Conservation (phyloP, 2,797 vertebrate genomes). For the Gymnopithys bicolor region DNA sequence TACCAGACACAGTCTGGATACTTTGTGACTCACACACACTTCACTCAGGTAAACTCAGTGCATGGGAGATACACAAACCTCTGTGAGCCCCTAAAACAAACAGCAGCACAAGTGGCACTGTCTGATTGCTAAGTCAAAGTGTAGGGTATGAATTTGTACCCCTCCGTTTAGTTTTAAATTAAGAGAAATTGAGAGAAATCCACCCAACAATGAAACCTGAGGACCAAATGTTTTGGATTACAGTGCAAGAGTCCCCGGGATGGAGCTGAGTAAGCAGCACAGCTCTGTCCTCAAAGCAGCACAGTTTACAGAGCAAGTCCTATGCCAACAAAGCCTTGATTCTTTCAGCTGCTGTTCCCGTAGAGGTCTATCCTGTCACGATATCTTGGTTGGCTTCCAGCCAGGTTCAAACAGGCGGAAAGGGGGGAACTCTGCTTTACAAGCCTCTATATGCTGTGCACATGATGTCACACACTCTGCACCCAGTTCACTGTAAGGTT, state of each 20-base stretch:
- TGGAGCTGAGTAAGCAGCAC: neutral
- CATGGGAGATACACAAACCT: neutral
- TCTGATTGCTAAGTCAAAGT: neutral
- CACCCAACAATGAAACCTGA: neutral
- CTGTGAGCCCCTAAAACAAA: neutral
- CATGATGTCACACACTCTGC: neutral
- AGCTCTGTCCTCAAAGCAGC: neutral
- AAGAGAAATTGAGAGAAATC: neutral
- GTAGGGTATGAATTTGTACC: neutral
- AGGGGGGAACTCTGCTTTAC: neutral
- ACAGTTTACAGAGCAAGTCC: neutral
- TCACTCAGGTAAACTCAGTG: neutral
- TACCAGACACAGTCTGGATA: neutral
- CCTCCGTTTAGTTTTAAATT: neutral
- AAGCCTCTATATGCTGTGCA: accelerated
- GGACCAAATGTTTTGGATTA: neutral
- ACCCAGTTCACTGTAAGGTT: neutral
- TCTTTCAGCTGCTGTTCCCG: neutral
- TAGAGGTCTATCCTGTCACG: neutral
- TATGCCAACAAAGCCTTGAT: neutral
- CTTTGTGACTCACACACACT: neutral
- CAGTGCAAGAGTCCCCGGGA: neutral
- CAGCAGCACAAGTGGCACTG: neutral
- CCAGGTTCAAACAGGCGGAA: neutral
- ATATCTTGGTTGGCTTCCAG: neutral